Base-by-base conservation (phyloP, 1,140 invertebrate species). In the Drosophila tsacasi region DNA sequence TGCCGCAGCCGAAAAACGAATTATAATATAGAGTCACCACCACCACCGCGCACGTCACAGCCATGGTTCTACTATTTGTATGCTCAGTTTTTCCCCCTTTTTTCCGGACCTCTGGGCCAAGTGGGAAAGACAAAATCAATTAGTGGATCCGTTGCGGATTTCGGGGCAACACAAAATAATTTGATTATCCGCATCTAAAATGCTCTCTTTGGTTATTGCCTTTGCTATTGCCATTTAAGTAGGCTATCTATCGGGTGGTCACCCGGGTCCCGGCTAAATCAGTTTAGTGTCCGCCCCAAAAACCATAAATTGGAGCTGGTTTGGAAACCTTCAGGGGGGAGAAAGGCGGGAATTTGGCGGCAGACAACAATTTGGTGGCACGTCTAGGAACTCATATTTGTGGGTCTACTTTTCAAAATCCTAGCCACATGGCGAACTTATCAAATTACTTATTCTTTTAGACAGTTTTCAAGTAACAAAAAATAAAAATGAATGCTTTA, bases 71-170 rank as follows among this genome's bases (percentile, higher is more conserved):
- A n/a, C n/a, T n/a, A 2, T 47, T 2, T 17, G 13, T 52, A 25
- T 32, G 13, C 19, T 54, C 49, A 19, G 12, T 23, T 23, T 30
- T 47, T 4, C 52, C 66, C 52, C 66, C 17, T 59, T 71, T 72
- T 46, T 46, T 32, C 17, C 37, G 21, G 27, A 23, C 54, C 17
- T 6, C 10, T 21, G 13, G 44, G 40, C n/a, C 23, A 19, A n/a
- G 60, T 32, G 62, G 42, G 0, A 47, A 46, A 72, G 65, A 72
- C 67, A 72, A 72, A 72, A 72, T 72, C 68, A 72, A 72, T 72
- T 72, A 72, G 68, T 55, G 68, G 64, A 57, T 71, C 30, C 67
- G 47, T 13, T 69, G 67, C 65, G 39, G 25, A 54, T 32, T 52
- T 69, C 46, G 19, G 66, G 46, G 30, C 32, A 58, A 13, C n/a